Percentiles rank a stretch among this genome's conserved stretches.
phyloP scores from a whole-genome alignment of 2,113 vertebrate genomes.

The Otocyon megalotis region DNA sequence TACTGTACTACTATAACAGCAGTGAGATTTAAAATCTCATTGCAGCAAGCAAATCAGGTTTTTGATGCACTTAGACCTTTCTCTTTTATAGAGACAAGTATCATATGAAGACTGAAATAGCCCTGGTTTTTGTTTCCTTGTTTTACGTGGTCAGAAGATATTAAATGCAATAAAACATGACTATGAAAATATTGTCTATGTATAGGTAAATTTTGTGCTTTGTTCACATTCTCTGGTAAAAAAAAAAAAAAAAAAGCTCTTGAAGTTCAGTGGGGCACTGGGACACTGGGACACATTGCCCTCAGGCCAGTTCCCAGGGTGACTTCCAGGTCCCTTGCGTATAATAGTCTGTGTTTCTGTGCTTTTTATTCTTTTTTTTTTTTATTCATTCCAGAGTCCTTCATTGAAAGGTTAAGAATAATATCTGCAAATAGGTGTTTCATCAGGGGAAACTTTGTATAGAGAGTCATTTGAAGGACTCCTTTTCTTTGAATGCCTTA shows the following conservation, averaged over 20 bases:
- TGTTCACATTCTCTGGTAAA: not conserved
- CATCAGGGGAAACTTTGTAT: conserved; percentile 14
- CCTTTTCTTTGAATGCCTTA: conserved; percentile 70
- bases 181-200: not conserved
- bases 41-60: not conserved
- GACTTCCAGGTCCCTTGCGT: not conserved
- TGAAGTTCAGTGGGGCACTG: not conserved
- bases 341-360: not conserved
- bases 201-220: not conserved
- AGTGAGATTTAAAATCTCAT: not conserved
- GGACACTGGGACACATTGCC: not conserved
- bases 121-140: not conserved
- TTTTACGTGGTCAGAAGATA: not conserved
- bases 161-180: conserved; percentile 13
- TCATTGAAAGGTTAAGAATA: conserved; percentile 58
- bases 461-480: conserved; percentile 72
- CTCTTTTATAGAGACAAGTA: not conserved
- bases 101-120: conserved; percentile 8
- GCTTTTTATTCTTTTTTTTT: not conserved
- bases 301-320: not conserved
- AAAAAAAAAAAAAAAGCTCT: not conserved
- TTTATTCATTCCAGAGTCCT: conserved; percentile 20
- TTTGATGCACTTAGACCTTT: not conserved
- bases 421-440: conserved; percentile 45
- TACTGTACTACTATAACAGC: not conserved